Evolutionary conservation across 2,888 invertebrate species (phyloP).

Genomic region (Eupeodes latifasciatus): DNA sequence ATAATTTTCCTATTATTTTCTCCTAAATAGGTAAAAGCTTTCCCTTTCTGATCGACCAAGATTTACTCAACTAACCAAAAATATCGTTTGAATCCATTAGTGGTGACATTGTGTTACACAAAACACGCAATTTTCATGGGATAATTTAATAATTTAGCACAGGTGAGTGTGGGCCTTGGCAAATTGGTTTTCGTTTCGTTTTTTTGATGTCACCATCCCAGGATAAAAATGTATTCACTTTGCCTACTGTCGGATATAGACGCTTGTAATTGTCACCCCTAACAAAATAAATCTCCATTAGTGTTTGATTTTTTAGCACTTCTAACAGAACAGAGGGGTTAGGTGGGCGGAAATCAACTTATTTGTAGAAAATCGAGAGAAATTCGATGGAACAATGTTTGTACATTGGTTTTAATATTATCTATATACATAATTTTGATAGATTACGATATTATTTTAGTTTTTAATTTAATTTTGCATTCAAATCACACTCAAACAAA

Average conservation of each 20-base stretch:
- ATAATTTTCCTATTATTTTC: neutral
- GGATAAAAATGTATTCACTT: neutral
- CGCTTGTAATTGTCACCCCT: neutral
- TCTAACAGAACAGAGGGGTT: neutral
- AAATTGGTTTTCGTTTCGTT: slow-evolving; percentile 35
- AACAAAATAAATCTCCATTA: slow-evolving; percentile 25
- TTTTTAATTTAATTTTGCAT: slow-evolving; percentile 47
- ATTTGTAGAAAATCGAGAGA: slow-evolving; percentile 10
- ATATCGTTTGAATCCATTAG: slow-evolving; percentile 28
- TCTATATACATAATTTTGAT: neutral
- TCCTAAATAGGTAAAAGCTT: neutral
- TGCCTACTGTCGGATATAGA: neutral
- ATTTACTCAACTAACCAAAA: slow-evolving; percentile 30
- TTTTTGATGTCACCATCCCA: slow-evolving; percentile 19
- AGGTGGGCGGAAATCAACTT: neutral
- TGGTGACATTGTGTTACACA: slow-evolving; percentile 29
- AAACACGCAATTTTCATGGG: slow-evolving; percentile 46
- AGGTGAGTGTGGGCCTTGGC: slow-evolving; percentile 36
- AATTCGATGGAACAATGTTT: neutral
- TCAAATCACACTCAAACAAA: slow-evolving; percentile 60
- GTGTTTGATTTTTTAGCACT: slow-evolving; percentile 23
- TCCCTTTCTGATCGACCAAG: neutral
- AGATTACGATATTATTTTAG: neutral
- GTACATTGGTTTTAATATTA: too few relatives aligned
- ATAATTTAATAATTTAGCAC: slow-evolving; percentile 59